A percentile compares a stretch with the other conserved stretches of the same genome.
These are phyloP conservation scores for Syngnathus scovelli DNA, from an alignment of 2,113 vertebrate genomes.

Conservation along the genomic window DNA sequence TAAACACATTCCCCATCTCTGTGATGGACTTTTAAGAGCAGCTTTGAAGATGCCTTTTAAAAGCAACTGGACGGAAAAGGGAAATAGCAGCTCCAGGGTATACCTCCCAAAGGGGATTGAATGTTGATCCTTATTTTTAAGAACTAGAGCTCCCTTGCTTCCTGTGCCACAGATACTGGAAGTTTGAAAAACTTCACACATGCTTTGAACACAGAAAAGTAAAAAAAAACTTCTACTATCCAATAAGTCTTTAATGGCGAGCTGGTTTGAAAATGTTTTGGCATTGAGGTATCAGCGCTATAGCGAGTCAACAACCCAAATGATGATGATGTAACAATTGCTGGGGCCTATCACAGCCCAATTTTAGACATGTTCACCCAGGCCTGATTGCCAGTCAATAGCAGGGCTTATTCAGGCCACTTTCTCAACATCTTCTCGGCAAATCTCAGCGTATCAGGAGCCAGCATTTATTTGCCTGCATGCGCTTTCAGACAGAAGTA, in stretches of 20 bases:
- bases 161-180: conserved; percentile 8
- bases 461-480: too few relatives aligned
- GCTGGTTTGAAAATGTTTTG: background rate
- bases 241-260: background rate
- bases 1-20: conserved; percentile 10
- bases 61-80: conserved; percentile 39
- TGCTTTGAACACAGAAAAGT: background rate
- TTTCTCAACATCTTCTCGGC: background rate
- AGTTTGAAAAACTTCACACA: conserved; percentile 6
- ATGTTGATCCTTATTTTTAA: conserved; percentile 48
- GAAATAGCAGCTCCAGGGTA: conserved; percentile 44
- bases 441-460: background rate
- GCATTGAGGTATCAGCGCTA: background rate
- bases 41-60: conserved; percentile 47
- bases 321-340: background rate
- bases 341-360: background rate
- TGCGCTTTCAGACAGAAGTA: background rate
- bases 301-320: background rate
- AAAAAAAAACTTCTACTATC: background rate
- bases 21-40: conserved; percentile 16
- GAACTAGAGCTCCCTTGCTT: conserved; percentile 44
- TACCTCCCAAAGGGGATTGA: conserved; percentile 41
- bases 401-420: background rate
- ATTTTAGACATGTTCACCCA: background rate
- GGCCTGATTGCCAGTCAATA: background rate